Base-by-base conservation (phyloP, 1,140 invertebrate genomes). In the Drosophila jambulina region DNA sequence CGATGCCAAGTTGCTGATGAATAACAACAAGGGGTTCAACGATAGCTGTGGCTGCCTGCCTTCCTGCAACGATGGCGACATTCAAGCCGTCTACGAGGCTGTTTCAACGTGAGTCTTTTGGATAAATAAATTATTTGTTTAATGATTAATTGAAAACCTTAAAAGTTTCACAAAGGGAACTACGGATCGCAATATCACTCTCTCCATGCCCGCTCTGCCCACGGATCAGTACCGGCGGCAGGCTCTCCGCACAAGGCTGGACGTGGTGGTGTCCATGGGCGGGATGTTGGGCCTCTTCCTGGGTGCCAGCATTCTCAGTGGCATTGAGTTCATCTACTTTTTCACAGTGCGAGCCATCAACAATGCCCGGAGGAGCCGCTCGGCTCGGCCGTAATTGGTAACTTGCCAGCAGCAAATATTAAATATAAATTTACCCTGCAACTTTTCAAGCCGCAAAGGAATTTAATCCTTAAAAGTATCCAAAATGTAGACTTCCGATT, bases 61-160 rank as follows among this genome's bases (percentile, higher is more conserved):
- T 0, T 94, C 94, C 56, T 95, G 94, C 63, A 93, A 92, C 0
- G 94, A 95, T 82, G 91, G 93, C 36, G 94, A 95, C 68, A 64
- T 94, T 7, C 69, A 77, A 25, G 59, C 92, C 0, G 64, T 94
- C 12, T 90, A 77, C 23, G 82, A 86, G 4, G 76, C 75, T 1
- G 54, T 64, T 8, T 64, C 36, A 1, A 51, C 45, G 91, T 92
- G 12, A 64, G 75, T 79, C 13, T 17, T 9, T 0, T 1, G 7
- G 19, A 15, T 40, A 13, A 10, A 3, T 40, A 1, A 19, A 10
- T 38, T 10, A 46, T 17, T 8, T n/a, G 21, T 25, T 57, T 13
- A 10, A 7, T n/a, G 23, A 6, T 38, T 9, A 1, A 13, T 25
- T 57, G 7, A 4, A 7, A 12, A 23, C 10, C 1, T 1, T 5